A percentile compares a stretch with the other conserved stretches of the same genome.
These are phyloP conservation scores for Geococcyx californianus DNA, from an alignment of 2,113 vertebrate species.

Conservation along the genomic window DNA sequence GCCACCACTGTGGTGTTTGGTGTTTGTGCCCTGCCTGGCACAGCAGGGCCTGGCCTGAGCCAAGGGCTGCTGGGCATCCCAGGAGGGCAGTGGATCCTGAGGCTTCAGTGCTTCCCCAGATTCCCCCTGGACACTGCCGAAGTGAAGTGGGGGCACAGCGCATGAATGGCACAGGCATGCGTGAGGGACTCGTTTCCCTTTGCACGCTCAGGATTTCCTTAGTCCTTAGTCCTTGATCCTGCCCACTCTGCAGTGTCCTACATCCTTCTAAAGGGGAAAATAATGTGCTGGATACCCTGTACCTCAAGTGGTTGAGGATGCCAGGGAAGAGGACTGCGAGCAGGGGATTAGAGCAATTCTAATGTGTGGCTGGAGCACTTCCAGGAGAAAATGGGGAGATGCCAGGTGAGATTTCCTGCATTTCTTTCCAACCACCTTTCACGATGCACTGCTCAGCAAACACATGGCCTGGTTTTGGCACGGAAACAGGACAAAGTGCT, in stretches of 20 bases:
- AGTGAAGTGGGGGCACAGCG: neutral
- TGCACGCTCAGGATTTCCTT: rapidly evolving
- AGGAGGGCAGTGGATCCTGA: neutral
- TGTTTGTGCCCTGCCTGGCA: neutral
- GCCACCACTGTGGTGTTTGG: rapidly evolving
- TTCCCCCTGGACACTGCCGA: rapidly evolving
- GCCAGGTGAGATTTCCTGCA: neutral
- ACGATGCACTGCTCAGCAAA: neutral
- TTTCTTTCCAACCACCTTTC: neutral
- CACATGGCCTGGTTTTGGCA: constrained; percentile 59
- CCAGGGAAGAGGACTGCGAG: neutral
- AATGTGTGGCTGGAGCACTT: neutral
- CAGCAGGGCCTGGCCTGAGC: neutral
- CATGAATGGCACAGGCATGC: neutral
- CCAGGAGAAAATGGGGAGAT: neutral
- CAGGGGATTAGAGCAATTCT: neutral
- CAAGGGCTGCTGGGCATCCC: neutral
- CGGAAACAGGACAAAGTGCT: constrained; percentile 53
- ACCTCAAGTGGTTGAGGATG: neutral
- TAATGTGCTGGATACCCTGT: neutral
- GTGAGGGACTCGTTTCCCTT: neutral
- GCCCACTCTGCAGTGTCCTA: neutral
- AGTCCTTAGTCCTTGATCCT: neutral
- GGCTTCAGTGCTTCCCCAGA: neutral
- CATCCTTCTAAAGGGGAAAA: neutral